Conservation (phyloP, 2,888 invertebrate species). For the Acanthosepion pharaonis region DNA sequence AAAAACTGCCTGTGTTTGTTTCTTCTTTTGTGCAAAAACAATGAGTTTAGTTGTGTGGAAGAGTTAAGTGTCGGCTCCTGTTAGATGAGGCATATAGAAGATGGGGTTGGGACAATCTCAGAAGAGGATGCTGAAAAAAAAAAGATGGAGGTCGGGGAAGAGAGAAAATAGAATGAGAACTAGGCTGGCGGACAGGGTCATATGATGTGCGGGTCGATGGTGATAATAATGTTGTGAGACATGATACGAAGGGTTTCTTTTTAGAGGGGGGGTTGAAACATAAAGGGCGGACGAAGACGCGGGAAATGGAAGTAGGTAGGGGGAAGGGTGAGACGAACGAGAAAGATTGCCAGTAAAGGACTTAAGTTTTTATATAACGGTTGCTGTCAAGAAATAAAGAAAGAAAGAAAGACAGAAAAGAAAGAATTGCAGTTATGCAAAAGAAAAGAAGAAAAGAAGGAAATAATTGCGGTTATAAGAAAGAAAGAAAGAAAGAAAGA, state of each 20-base stretch:
- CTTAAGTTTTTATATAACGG: neutral
- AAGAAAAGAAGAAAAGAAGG: neutral
- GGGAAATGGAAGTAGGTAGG: neutral
- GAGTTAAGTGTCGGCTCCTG: neutral
- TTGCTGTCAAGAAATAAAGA: neutral
- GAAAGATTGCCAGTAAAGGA: neutral
- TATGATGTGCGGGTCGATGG: neutral
- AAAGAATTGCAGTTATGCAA: neutral
- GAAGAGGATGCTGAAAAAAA: neutral
- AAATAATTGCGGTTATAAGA: too few relatives aligned
- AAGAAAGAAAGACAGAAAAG: neutral
- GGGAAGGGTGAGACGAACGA: neutral
- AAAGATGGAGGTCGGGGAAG: neutral
- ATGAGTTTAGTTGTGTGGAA: conserved; percentile 8
- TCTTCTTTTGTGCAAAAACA: neutral
- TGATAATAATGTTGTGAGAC: neutral
- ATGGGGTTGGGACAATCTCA: neutral
- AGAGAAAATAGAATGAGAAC: neutral
- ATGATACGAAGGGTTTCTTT: neutral
- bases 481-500: neutral
- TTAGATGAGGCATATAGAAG: neutral
- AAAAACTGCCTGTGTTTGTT: neutral
- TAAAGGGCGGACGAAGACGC: neutral
- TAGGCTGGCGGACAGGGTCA: neutral
- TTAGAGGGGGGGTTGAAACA: neutral